Conservation (phyloP, 2,888 invertebrate genomes). For the Arrhopalites spinosus region DNA sequence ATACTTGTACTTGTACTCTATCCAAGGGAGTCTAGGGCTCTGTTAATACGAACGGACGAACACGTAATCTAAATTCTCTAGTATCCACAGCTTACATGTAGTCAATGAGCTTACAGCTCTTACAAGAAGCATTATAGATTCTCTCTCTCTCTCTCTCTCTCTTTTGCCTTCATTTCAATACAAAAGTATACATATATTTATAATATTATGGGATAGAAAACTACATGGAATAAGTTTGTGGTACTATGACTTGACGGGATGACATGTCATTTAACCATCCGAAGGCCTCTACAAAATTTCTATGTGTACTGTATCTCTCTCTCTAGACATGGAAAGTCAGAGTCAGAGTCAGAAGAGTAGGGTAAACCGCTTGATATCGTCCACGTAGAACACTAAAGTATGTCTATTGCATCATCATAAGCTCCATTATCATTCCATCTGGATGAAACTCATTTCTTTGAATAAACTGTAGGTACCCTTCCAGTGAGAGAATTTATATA, state of each 20-base stretch:
- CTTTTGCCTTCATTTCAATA: neutral
- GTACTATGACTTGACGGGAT: constrained; percentile 8
- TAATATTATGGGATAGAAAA: too few species aligned
- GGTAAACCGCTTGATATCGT: constrained; percentile 24
- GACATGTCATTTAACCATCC: constrained; percentile 10
- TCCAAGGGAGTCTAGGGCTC: too few species aligned
- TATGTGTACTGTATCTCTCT: neutral
- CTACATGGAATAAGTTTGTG: too few species aligned
- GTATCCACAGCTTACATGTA: neutral
- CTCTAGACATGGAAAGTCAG: neutral
- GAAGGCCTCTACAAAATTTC: too few species aligned
- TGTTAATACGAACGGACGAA: too few species aligned
- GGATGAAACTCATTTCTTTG: constrained; percentile 22
- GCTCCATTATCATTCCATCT: constrained; percentile 22
- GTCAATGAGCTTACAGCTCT: constrained; percentile 17
- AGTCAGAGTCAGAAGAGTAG: neutral
- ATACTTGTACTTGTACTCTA: too few species aligned
- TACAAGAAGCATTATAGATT: constrained; percentile 15
- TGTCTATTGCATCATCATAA: constrained; percentile 22
- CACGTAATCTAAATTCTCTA: too few species aligned
- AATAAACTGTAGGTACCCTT: constrained; percentile 3
- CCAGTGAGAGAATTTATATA: neutral
- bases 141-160: constrained; percentile 2
- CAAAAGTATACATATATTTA: neutral
- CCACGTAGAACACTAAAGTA: constrained; percentile 8